Percentiles rank a stretch among this genome's conserved stretches.
These are phyloP conservation scores for Hypanus sabinus DNA, from an alignment of 2,113 vertebrate species.

Conservation along the genomic window DNA sequence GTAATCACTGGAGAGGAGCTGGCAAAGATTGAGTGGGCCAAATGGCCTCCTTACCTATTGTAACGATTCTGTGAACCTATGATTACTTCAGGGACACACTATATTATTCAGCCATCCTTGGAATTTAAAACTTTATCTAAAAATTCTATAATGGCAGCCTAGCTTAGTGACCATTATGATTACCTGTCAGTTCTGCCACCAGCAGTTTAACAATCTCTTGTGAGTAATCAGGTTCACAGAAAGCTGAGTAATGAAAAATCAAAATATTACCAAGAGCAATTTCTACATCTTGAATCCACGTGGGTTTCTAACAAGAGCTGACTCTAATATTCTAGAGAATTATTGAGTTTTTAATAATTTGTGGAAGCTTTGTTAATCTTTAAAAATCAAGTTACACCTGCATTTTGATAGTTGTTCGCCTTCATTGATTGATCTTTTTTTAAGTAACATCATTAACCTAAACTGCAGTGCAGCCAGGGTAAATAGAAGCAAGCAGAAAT, in stretches of 20 bases:
- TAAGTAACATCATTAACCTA: neutral
- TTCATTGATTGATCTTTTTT: neutral
- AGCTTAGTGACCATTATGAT: too few relatives aligned
- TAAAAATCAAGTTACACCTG: neutral
- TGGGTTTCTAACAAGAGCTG: neutral
- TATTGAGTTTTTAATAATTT: neutral
- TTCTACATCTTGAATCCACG: neutral
- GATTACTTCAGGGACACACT: neutral
- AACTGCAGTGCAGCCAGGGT: neutral
- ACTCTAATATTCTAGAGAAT: neutral
- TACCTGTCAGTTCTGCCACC: neutral
- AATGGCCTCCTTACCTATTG: too few relatives aligned
- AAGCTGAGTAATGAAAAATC: slow-evolving; percentile 22
- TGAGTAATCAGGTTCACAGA: slow-evolving; percentile 13
- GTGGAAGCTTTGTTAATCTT: neutral
- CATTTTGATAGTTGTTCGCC: neutral
- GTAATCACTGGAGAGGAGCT: too few relatives aligned
- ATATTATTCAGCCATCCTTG: neutral
- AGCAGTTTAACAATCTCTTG: neutral
- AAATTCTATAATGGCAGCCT: neutral
- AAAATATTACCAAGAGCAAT: neutral
- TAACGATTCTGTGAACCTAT: neutral
- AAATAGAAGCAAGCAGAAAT: neutral
- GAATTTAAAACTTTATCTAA: slow-evolving; percentile 5
- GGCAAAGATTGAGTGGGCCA: too few relatives aligned